Percentiles rank a stretch among this genome's conserved stretches.
phyloP scores from a whole-genome alignment of 2,888 invertebrate genomes.

The Halictus ligatus region DNA sequence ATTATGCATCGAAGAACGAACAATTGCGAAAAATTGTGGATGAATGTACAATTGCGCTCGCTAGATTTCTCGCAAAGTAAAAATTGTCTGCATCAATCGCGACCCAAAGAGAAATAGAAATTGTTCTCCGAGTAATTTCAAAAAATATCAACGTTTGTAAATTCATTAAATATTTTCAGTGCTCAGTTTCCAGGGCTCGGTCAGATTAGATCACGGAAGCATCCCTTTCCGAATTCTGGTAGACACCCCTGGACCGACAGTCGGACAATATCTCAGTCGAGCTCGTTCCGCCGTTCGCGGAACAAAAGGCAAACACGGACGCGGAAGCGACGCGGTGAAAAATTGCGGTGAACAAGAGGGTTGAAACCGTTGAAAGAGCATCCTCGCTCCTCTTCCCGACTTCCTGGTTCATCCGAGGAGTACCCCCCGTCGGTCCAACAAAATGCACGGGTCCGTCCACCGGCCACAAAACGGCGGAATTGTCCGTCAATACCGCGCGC shows the following conservation, averaged over 20 bases:
- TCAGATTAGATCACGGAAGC: neutral
- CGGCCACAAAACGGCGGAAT: slow-evolving; percentile 75
- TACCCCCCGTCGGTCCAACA: slow-evolving; percentile 63
- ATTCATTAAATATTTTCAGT: neutral
- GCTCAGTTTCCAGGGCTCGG: neutral
- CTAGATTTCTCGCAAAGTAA: too few species aligned
- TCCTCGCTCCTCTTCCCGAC: slow-evolving; percentile 49
- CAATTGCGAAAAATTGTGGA: too few species aligned
- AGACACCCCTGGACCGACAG: neutral
- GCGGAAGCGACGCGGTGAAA: slow-evolving; percentile 61
- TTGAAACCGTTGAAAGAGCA: slow-evolving; percentile 40
- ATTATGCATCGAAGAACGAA: too few species aligned
- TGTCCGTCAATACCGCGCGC: slow-evolving; percentile 48
- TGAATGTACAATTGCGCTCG: too few species aligned
- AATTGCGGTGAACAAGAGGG: slow-evolving; percentile 63
- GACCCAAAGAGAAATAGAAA: too few species aligned
- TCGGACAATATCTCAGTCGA: slow-evolving; percentile 43
- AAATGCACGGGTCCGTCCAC: slow-evolving; percentile 62
- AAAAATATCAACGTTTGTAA: neutral
- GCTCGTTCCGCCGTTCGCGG: slow-evolving; percentile 37
- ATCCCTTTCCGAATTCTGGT: slow-evolving; percentile 5
- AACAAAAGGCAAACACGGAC: slow-evolving; percentile 34
- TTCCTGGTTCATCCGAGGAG: slow-evolving; percentile 62
- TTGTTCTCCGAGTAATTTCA: too few species aligned
- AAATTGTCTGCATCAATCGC: too few species aligned